Evolutionary conservation across 53 echinoderm and acorn worm species (phyloP), one percentile per base, ranked within the genome.

Genomic region (Pentamera pediparva): DNA sequence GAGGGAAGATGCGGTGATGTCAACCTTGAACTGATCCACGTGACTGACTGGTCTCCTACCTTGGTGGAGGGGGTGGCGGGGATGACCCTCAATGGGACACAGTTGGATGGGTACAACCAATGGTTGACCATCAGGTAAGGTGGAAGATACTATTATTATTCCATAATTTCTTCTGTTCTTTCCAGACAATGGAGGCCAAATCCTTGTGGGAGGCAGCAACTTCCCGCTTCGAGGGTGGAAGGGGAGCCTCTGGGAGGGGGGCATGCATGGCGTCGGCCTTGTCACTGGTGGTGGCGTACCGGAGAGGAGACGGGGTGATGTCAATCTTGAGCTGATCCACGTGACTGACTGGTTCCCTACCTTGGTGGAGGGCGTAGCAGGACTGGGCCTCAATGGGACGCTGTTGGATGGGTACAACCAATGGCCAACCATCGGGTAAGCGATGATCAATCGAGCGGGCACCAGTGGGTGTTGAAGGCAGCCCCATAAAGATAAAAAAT

Each of bases 321-420:
- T 80, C 7, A 88, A 39, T 32, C 39, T 32, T 5, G 84, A 88
- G 35, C 32, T 87, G 56, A 74, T 78, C 26, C 87, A 87, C 35
- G 79, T 87, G 9, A 78, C 78, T 47, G 87, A 87, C 74, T 87
- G 87, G 87, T 87, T 87, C 59, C 87, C 87, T 18, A 87, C 87
- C 8, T 35, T 87, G 4, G 87, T 87, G 0, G 32, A 49, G 21
- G 84, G 84, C n/a, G 28, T 89, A 4, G 82, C 81, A 39, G 81
- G 81, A 22, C 77, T 81, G 30, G 37, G 61, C 48, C 31, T 75
- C 28, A 55, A 36, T 25, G 85, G 82, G n/a, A 35, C 75, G 35
- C 15, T 52, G 2, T 39, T 89, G 18, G 89, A 89, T 75, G 89
- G 89, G 9, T 81, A 50, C 54, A 76, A 88, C 54, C 57, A 63